Conservation (phyloP, 35 echinoderm and acorn worm species). For the Nesometra sesokonis region DNA sequence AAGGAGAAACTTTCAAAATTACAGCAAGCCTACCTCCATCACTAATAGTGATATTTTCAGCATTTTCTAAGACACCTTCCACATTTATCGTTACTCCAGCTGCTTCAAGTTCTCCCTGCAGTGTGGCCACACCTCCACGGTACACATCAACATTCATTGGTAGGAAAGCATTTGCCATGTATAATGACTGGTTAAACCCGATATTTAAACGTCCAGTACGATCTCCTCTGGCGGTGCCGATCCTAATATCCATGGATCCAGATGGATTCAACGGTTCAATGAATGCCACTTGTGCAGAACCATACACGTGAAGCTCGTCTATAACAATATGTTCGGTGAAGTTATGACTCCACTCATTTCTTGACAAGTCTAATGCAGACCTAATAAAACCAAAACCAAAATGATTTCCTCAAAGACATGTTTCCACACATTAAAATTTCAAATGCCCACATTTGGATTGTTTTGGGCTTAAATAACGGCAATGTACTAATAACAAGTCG, state of each 20-base stretch:
- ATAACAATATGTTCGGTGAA: slow-evolving; percentile 57
- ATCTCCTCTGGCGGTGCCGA: slow-evolving; percentile 54
- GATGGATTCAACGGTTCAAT: slow-evolving; percentile 30
- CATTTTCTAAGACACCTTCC: slow-evolving; percentile 65
- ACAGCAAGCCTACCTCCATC: slow-evolving; percentile 50
- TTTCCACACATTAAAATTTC: too few species aligned
- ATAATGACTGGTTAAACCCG: slow-evolving; percentile 66
- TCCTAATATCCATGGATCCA: slow-evolving; percentile 20
- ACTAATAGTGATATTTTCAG: slow-evolving; percentile 63
- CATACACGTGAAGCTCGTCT: slow-evolving; percentile 80
- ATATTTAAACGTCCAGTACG: slow-evolving; percentile 56
- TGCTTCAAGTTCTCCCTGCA: slow-evolving; percentile 67
- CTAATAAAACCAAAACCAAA: too few species aligned
- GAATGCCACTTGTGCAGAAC: slow-evolving; percentile 57
- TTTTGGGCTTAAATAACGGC: too few species aligned
- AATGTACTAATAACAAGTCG: too few species aligned
- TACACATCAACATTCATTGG: slow-evolving; percentile 67
- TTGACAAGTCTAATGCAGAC: slow-evolving; percentile 18
- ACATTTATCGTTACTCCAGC: slow-evolving; percentile 60
- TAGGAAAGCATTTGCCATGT: slow-evolving; percentile 40
- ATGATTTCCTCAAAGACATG: too few species aligned
- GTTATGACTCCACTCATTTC: slow-evolving; percentile 46
- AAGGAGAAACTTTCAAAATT: too few species aligned
- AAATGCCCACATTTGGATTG: too few species aligned
- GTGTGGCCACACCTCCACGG: slow-evolving; percentile 52